Evolutionary conservation across 2,888 invertebrate species (phyloP), one percentile per base, ranked within the genome.

Genomic region (Cerastis leucographa): DNA sequence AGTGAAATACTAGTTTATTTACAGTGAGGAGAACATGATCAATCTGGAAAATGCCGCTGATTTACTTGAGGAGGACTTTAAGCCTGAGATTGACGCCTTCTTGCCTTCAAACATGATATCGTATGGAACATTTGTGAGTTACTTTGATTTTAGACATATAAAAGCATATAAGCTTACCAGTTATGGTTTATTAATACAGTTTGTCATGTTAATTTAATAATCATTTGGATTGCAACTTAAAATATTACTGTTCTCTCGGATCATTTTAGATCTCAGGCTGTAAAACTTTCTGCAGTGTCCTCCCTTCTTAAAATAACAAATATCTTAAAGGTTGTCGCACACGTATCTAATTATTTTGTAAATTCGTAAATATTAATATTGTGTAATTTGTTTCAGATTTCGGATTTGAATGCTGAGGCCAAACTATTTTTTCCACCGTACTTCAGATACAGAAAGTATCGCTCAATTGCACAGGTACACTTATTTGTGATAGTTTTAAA

Each of bases 401-500:
- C 94, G 51, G 90, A 88, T 35, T 88, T 94, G 86, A 94, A 94
- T 78, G 94, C 91, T 14, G 93, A 95, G 11, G 94, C 94, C 3
- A 90, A 95, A 84, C 86, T 92, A 80, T 95, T 95, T 85, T 89
- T 95, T 80, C 94, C 95, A n/a, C 96, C 96, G 1, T 95, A 92
- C 88, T 93, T 94, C n/a, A 92, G 95, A 86, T 95, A 95, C 90
- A 91, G 89, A 78, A 92, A 91, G 78, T 96, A 95, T 85, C 93
- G 95, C 35, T 82, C 89, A 12, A 73, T 94, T 61, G 93, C 92
- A 19, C 94, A 95, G 94, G 95, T 95, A 89, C 68, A 71, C 65
- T 71, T 59, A 71, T 42, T 64, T 72, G 0, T 80, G 2, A 42
- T 40, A 2, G 25, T 46, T 67, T 29, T 19, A 49, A 5, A 49